Percentiles rank a stretch among this genome's conserved stretches.
phyloP scores from a whole-genome alignment of 2,888 invertebrate genomes.

The Melieria omissa region DNA sequence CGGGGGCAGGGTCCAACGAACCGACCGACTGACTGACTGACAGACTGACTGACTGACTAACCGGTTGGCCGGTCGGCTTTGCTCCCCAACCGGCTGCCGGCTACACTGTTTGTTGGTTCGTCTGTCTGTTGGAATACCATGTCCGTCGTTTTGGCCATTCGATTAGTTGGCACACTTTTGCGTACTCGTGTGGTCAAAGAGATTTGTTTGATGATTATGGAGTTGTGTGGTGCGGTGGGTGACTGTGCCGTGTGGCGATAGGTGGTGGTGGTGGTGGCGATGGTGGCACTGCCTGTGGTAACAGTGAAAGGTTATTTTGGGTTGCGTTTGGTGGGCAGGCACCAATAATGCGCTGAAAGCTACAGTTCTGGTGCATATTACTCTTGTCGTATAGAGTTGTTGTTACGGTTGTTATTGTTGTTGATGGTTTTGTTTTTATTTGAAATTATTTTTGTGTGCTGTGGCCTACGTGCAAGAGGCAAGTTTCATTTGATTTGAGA shows the following conservation, averaged over 20 bases:
- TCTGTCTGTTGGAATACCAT: background rate
- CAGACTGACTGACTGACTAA: no score
- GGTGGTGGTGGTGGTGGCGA: slow-evolving; percentile 11
- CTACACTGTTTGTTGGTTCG: background rate
- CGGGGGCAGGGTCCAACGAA: background rate
- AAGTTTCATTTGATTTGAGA: no score
- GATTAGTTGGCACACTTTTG: background rate
- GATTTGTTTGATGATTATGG: slow-evolving; percentile 11
- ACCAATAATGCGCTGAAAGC: background rate
- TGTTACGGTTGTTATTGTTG: background rate
- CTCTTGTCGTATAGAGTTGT: slow-evolving; percentile 22
- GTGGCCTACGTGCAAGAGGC: no score
- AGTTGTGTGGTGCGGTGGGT: slow-evolving; percentile 11
- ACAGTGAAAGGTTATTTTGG: slow-evolving; percentile 37
- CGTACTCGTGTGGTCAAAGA: background rate
- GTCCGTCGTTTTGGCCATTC: no score
- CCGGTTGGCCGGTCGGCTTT: no score
- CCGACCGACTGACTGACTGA: no score
- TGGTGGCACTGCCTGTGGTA: background rate
- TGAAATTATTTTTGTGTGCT: background rate
- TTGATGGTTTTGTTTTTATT: background rate
- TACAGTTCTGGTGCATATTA: background rate
- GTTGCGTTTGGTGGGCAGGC: slow-evolving; percentile 1
- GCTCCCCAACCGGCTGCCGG: background rate
- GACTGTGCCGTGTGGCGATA: background rate